Evolutionary conservation across 2,888 invertebrate genomes (phyloP), one percentile per base, ranked within the genome.

Genomic region (Allygus modestus): DNA sequence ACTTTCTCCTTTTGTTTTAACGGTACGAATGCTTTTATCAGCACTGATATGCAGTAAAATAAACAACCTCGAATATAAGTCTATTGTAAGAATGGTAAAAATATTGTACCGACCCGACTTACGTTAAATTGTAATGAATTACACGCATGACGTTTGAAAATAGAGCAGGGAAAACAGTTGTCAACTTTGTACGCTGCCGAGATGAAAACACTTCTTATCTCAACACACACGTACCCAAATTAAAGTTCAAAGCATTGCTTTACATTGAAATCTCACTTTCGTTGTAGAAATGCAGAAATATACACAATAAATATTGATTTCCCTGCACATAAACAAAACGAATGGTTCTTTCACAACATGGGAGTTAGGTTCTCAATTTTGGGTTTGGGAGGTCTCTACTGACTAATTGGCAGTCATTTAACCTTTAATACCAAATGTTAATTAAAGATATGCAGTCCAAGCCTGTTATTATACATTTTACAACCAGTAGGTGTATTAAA

Each of bases 1-100:
- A 83, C 75, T 83, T 83, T 83, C 83, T 83, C 75, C 83, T 75
- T 54, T 58, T 83, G 61, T 73, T 75, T 83, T 75, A 54, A 75
- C 75, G 83, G 83, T 83, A 83, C 43, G 83, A 75, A 73, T 83
- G 23, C 75, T 83, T 75, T 75, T 79, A 79, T 79, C 79, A 58
- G 33, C 33, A 26, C 31, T 79, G 58, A 58, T 26, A 77, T 51
- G 51, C 20, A 51, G 46, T 77, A 46, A 77, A 41, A 46, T 46
- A n/a, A 77, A 73, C 33, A 73, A 11, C 37, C 2, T 23, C 7
- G 20, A 2, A 7, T 43, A 1, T 23, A 17, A 41, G 1, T 4
- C n/a, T 46, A 46, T 7, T 23, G 26, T 26, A 46, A 20, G 1
- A 77, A 17, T 17, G 5, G 28, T 43, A 41, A 46, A 41, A 73